Evolutionary conservation across 2,797 vertebrate genomes (phyloP), one percentile per base, ranked within the genome.

Genomic region (Lepilemur septentrionalis): DNA sequence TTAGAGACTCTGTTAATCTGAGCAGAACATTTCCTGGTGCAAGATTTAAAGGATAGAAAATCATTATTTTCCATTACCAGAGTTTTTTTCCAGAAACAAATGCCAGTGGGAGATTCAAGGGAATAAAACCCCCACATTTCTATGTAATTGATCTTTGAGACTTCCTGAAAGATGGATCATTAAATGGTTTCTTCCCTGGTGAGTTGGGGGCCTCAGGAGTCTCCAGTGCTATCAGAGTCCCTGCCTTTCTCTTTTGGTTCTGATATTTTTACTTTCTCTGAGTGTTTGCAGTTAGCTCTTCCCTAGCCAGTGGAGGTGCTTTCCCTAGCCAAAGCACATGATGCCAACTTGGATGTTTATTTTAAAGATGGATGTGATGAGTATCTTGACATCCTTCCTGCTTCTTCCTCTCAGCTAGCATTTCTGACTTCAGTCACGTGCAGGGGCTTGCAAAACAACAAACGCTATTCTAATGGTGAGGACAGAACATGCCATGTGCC

Each of bases 41-140:
- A 94, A 89, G 41, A 93, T 87, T 91, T 90, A 89, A 90, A 83
- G 67, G 76, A 65, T 59, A 80, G 81, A 91, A 95, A 93, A 93
- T 89, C 80, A 76, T 93, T 95, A 89, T 80, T 94, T 97, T 85
- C 57, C 22, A 61, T 96, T 93, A 59, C 50, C 32, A 55, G 55
- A 76, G 6, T 67, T 83, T 97, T 92, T 92, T 91, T 32, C 46
- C 69, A 94, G 48, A 94, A 96, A 83, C 76, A 75, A 95, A 87
- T 85, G 69, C 75, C 46, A 84, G 0, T 69, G 78, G 25, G 41
- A 93, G 78, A 93, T 25, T 70, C 14, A 20, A 80, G 57, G 30
- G 28, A 84, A 69, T 30, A 32, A 41, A 61, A 65, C 0, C 2
- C 38, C 28, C 35, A 17, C 17, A 20, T 90, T 78, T 75, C 23